A percentile compares a stretch with the other conserved stretches of the same genome.
phyloP scores from a whole-genome alignment of 2,113 vertebrate genomes.

The Chrysochloris asiatica region DNA sequence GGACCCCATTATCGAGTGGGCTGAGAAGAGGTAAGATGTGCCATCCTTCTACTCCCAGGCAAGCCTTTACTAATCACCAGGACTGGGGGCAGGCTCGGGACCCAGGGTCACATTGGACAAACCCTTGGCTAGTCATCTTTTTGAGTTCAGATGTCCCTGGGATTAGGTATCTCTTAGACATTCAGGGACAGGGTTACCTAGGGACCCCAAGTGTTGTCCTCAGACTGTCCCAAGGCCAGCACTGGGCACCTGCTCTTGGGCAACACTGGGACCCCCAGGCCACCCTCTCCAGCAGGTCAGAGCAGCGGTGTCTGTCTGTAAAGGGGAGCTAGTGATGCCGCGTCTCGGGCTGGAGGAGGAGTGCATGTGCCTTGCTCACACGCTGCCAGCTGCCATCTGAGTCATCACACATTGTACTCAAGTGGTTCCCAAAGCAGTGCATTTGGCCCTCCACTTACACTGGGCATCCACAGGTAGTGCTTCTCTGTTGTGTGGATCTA shows the following conservation, averaged over 20 bases:
- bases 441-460: fast-evolving
- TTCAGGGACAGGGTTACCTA: neutral
- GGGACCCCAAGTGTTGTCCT: neutral
- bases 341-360: neutral
- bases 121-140: neutral
- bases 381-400: neutral
- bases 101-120: neutral
- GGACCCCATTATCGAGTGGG: constrained; percentile 95
- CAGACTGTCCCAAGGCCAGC: neutral
- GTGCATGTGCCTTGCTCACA: neutral
- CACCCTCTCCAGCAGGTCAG: too few species aligned
- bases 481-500: neutral
- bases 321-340: neutral
- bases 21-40: constrained; percentile 90
- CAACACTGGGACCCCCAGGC: neutral
- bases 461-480: neutral
- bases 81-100: neutral
- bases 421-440: neutral
- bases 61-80: neutral
- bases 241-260: neutral
- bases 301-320: neutral
- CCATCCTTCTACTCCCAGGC: neutral
- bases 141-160: neutral
- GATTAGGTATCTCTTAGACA: neutral
- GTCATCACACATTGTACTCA: neutral